A percentile compares a stretch with the other conserved stretches of the same genome.
Evolutionary conservation across 2,113 vertebrate species (phyloP).

Genomic region (Equus przewalskii): DNA sequence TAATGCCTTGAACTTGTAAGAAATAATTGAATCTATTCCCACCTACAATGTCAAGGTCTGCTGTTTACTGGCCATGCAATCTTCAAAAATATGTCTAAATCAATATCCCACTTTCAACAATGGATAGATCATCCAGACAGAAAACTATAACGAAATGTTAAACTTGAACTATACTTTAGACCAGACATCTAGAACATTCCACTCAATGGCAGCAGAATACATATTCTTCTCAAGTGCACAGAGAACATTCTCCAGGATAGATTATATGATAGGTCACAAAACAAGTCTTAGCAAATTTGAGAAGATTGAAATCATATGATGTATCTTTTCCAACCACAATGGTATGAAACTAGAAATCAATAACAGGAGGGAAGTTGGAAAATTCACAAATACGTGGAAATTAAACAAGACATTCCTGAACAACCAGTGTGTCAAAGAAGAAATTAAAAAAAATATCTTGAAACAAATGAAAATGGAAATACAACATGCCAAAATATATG

Average conservation of each 20-base stretch:
- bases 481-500: not conserved
- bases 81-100: not conserved
- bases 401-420: not conserved
- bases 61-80: not conserved
- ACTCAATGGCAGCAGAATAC: not conserved
- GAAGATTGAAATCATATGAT: not conserved
- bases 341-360: not conserved
- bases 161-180: not conserved
- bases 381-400: not conserved
- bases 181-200: not conserved
- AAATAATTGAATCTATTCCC: not conserved
- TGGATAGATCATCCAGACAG: not conserved
- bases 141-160: not conserved
- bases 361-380: not conserved
- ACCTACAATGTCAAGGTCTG: not conserved
- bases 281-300: not conserved
- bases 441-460: not conserved
- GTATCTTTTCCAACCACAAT: not conserved
- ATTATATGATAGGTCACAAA: not conserved
- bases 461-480: conserved; percentile 12
- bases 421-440: not conserved
- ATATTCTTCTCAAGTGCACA: not conserved
- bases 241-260: not conserved
- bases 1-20: not conserved
- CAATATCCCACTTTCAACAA: not conserved